These are phyloP conservation scores for Philereme vetulata DNA, from an alignment of 2,888 invertebrate species.

Conservation along the genomic window DNA sequence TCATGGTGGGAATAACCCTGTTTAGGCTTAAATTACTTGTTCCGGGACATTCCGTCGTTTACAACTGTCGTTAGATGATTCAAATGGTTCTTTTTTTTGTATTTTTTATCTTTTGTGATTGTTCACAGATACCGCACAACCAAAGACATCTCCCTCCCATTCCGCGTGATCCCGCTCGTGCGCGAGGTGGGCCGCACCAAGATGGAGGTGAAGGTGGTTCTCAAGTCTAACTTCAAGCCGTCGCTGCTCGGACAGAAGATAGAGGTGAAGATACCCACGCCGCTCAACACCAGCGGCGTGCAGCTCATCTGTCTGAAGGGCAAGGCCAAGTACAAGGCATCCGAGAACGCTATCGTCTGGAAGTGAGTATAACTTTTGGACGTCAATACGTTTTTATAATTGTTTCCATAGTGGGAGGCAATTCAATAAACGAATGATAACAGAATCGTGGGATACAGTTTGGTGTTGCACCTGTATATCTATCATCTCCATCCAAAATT, in stretches of 20 bases:
- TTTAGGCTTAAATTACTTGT: too few species aligned
- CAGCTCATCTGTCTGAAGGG: constrained; percentile 99
- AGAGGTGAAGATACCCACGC: constrained; percentile 99
- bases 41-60: too few species aligned
- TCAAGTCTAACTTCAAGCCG: constrained; percentile 99
- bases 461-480: too few species aligned
- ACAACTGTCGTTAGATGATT: too few species aligned
- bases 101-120: too few species aligned
- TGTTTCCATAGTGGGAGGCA: too few species aligned
- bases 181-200: constrained; percentile 99
- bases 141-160: constrained; percentile 99
- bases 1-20: too few species aligned
- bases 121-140: constrained; percentile 95
- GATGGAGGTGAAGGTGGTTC: constrained; percentile 99
- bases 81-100: too few species aligned
- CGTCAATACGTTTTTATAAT: too few species aligned
- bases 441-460: too few species aligned
- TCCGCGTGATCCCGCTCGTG: constrained; percentile 99
- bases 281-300: constrained; percentile 98
- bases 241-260: constrained; percentile 99
- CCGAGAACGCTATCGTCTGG: constrained; percentile 99
- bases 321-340: constrained; percentile 99
- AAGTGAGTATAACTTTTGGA: constrained; percentile 86
- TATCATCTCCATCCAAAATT: too few species aligned
- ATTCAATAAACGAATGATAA: too few species aligned